Conservation (phyloP, 2,113 vertebrate genomes). For the Myotis yumanensis region DNA sequence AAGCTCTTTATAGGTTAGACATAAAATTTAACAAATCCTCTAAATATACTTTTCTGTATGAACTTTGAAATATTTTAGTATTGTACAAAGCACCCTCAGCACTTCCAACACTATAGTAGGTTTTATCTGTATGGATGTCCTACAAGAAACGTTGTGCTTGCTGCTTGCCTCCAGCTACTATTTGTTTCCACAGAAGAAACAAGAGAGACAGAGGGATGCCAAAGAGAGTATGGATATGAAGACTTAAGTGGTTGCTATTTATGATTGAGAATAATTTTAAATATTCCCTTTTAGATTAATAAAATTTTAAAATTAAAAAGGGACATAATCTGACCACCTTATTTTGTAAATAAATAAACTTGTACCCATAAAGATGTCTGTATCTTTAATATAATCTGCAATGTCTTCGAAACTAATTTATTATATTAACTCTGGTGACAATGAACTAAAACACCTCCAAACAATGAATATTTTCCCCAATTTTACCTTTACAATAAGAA, state of each 20-base stretch:
- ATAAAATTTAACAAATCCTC: not conserved
- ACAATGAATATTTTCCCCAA: not conserved
- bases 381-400: not conserved
- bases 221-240: not conserved
- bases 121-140: not conserved
- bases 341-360: not conserved
- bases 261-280: not conserved
- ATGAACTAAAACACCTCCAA: not conserved
- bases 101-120: not conserved
- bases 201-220: not conserved
- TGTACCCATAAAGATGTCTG: not conserved
- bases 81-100: not conserved
- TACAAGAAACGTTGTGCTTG: not conserved
- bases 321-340: not conserved
- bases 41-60: not conserved
- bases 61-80: not conserved
- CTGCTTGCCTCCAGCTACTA: not conserved
- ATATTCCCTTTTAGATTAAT: not conserved
- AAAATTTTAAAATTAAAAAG: not conserved
- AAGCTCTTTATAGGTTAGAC: not conserved
- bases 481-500: not conserved
- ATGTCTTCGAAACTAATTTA: not conserved
- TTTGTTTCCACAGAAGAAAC: not conserved
- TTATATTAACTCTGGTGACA: not conserved
- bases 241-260: not conserved